Base-by-base conservation (phyloP, 2,888 invertebrate genomes). In the Dicyrtomina minuta region DNA sequence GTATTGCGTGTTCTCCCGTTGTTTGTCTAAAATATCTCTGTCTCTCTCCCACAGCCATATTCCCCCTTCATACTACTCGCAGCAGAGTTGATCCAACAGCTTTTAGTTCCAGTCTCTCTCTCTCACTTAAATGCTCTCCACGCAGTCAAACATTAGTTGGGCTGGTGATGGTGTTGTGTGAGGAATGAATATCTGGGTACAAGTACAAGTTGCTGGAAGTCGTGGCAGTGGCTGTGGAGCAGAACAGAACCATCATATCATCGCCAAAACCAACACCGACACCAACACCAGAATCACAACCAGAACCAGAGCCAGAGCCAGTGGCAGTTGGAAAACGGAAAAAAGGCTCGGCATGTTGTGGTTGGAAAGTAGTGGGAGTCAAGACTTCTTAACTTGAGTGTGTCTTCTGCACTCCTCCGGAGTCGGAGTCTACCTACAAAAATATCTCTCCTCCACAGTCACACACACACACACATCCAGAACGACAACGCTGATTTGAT, bases 401-500 rank as follows among this genome's bases (percentile, higher is more conserved):
- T 33, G 41, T 41, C 39, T 58, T n/a, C 58, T 12, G 13, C 41
- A 39, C 58, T 58, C 39, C 20, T 17, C 39, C 17, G n/a, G n/a
- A n/a, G n/a, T 58, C 39, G 5, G n/a, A n/a, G n/a, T 58, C n/a
- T 58, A n/a, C 39, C 58, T 55, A 33, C 33, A 33, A 20, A 20
- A 13, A 22, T 20, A 17, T 13, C 17, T 33, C 15, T 56, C 44
- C 44, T 49, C 27, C 10, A 46, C 33, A 27, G 33, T n/a, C 22
- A 13, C 6, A 39, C 27, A n/a, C 10, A 46, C 33, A 27, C 49
- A 12, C 22, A 13, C 6, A 39, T 39, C 58, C 17, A 33, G 27
- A 27, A 33, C 17, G 20, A 41, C 1, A 24, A 53, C 60, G 22
- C 44, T 22, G 60, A 60, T 60, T 60, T 60, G 60, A 44, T 60